Evolutionary conservation across 2,888 invertebrate species (phyloP).

Genomic region (Ptychoptera albimana): DNA sequence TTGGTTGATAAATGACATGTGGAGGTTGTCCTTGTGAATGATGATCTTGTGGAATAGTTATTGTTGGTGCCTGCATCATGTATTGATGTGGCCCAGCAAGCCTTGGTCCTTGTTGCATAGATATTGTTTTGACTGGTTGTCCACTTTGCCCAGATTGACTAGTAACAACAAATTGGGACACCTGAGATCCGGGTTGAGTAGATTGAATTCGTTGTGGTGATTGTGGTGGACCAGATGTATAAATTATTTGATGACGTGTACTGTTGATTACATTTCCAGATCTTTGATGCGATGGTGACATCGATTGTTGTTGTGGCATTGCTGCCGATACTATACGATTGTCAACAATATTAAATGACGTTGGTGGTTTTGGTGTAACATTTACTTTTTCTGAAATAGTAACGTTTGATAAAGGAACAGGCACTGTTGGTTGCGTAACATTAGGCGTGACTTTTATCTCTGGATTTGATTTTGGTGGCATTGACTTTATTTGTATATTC

Average conservation of each 20-base stretch:
- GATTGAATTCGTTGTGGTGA: slow-evolving; percentile 23
- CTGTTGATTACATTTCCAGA: slow-evolving; percentile 28
- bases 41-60: slow-evolving; percentile 44
- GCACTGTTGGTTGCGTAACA: slow-evolving; percentile 12
- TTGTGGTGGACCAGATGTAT: background rate
- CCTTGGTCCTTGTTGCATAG: slow-evolving; percentile 22
- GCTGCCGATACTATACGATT: background rate
- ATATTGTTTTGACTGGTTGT: slow-evolving; percentile 6
- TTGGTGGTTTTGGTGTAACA: background rate
- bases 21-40: slow-evolving; percentile 3
- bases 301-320: background rate
- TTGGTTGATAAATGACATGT: slow-evolving; percentile 19
- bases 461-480: slow-evolving; percentile 1
- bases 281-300: slow-evolving; percentile 33
- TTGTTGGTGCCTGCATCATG: slow-evolving; percentile 46
- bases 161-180: slow-evolving; percentile 1
- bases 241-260: background rate
- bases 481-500: background rate
- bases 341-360: background rate
- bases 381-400: slow-evolving; percentile 5
- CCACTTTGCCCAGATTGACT: slow-evolving; percentile 11
- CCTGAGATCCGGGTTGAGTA: slow-evolving; percentile 27
- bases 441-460: slow-evolving; percentile 5
- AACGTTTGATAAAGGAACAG: slow-evolving; percentile 8
- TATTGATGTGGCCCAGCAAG: slow-evolving; percentile 29